Conservation (phyloP, 53 echinoderm and acorn worm genomes). For the Astropecten irregularis region DNA sequence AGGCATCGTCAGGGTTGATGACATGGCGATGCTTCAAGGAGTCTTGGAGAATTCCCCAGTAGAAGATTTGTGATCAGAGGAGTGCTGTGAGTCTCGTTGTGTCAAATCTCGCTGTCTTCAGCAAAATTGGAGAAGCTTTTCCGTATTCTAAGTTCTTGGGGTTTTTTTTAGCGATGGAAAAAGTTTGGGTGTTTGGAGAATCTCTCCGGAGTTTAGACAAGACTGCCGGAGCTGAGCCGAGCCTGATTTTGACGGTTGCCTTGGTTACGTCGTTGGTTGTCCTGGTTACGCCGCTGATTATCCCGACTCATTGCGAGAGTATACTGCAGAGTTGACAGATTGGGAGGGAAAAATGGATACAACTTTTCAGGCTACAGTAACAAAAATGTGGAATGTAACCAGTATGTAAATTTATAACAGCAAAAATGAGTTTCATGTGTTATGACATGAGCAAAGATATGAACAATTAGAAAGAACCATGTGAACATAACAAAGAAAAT, state of each 20-base stretch:
- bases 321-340: conserved; percentile 25
- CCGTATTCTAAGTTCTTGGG: too few species aligned
- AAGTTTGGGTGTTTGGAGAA: too few species aligned
- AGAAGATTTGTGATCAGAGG: too few species aligned
- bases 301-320: conserved; percentile 64
- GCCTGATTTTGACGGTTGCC: background rate
- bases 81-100: too few species aligned
- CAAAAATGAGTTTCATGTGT: background rate
- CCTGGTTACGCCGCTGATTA: conserved; percentile 26
- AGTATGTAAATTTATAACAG: too few species aligned
- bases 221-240: conserved; percentile 41
- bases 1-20: background rate
- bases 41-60: background rate
- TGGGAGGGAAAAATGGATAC: background rate
- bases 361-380: background rate
- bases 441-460: background rate
- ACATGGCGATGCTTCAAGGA: background rate
- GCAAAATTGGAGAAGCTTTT: too few species aligned
- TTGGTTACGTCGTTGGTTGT: background rate
- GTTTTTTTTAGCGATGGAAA: background rate
- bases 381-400: too few species aligned
- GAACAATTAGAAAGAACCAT: background rate
- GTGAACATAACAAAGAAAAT: background rate
- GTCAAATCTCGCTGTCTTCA: too few species aligned
- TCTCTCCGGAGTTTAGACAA: conserved; percentile 3